phyloP scores from a whole-genome alignment of 2,888 invertebrate species.

The Sisyra nigra region DNA sequence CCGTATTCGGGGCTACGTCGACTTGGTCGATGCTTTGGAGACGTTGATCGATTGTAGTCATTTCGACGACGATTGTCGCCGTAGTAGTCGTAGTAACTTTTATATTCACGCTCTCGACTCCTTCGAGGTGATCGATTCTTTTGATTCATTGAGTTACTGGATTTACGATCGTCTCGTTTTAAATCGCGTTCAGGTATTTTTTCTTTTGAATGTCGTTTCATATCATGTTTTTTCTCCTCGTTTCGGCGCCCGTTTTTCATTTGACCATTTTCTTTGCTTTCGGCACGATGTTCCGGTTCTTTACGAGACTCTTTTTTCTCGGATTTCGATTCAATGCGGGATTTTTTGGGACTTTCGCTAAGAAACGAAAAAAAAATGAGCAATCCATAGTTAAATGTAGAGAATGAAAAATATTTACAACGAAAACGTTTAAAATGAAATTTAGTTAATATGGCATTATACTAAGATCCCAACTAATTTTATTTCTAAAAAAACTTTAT shows the following conservation, averaged over 20 bases:
- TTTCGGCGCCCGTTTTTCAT: slow-evolving; percentile 3
- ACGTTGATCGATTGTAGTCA: slow-evolving; percentile 1
- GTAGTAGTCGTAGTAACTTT: background rate
- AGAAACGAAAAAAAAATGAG: too few species aligned
- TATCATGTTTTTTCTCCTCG: slow-evolving; percentile 1
- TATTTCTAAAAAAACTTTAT: too few species aligned
- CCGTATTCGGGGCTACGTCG: slow-evolving; percentile 9
- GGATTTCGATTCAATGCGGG: slow-evolving; percentile 2
- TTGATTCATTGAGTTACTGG: background rate
- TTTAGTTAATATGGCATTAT: too few species aligned
- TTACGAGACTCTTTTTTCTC: slow-evolving; percentile 1
- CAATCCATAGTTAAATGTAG: too few species aligned
- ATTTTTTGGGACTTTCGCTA: background rate
- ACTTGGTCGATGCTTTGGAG: slow-evolving; percentile 2
- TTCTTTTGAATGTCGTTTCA: slow-evolving; percentile 3
- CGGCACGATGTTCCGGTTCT: background rate
- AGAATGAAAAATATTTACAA: too few species aligned
- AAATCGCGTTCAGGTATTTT: background rate
- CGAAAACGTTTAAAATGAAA: too few species aligned
- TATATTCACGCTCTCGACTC: background rate
- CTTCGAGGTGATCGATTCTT: slow-evolving; percentile 7
- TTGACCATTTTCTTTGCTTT: background rate
- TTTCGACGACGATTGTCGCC: slow-evolving; percentile 5
- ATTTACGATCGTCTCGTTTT: background rate
- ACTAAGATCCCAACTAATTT: background rate